A percentile compares a stretch with the other conserved stretches of the same genome.
Evolutionary conservation across 2,113 vertebrate species (phyloP).

Genomic region (Ochotona princeps): DNA sequence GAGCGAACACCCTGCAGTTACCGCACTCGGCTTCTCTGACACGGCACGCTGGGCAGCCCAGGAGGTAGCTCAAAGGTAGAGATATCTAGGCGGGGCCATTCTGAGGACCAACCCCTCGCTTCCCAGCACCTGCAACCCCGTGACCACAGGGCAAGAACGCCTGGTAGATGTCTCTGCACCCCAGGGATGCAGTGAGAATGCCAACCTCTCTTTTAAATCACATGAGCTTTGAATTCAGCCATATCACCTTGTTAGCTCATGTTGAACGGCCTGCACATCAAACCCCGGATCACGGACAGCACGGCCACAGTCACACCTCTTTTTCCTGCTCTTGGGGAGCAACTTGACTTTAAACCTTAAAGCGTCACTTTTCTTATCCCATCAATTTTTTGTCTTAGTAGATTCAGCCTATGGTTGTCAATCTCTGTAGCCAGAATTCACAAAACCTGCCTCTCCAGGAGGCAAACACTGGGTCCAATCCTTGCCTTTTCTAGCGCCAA

Average conservation of each 20-base stretch:
- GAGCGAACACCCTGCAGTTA: no score
- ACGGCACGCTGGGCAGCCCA: no score
- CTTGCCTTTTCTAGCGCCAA: not conserved
- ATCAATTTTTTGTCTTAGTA: not conserved
- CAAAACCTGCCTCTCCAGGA: not conserved
- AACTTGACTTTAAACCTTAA: not conserved
- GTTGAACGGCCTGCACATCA: not conserved
- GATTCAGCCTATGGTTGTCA: not conserved
- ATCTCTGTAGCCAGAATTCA: not conserved
- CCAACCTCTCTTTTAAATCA: not conserved
- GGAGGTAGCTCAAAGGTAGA: not conserved
- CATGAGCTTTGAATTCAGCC: not conserved
- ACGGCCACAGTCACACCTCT: not conserved
- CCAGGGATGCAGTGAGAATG: fast-evolving
- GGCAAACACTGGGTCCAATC: no score
- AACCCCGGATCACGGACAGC: not conserved
- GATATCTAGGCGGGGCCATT: not conserved
- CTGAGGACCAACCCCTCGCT: not conserved
- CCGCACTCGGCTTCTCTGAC: no score
- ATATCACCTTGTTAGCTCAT: not conserved
- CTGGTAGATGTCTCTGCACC: not conserved
- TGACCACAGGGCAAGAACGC: no score
- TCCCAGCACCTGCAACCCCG: not conserved
- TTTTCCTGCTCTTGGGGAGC: fast-evolving
- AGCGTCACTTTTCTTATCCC: not conserved